Conservation (phyloP, 2,797 vertebrate species). For the Rhabdomys pumilio region DNA sequence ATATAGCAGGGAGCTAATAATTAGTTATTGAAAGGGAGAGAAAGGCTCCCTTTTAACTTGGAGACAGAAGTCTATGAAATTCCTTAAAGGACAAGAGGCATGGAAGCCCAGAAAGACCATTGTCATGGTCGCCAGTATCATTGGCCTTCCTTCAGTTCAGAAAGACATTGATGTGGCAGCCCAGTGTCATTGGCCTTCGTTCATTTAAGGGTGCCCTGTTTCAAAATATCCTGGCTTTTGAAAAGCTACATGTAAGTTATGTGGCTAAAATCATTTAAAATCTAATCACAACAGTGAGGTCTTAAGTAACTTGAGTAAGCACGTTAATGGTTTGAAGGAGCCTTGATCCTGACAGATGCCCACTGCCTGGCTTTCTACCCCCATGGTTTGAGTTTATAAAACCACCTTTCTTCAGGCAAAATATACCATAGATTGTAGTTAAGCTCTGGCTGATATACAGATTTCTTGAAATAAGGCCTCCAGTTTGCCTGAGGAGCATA, state of each 20-base stretch:
- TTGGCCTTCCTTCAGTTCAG: not conserved
- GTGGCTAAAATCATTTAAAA: slow-evolving; percentile 65
- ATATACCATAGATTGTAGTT: not conserved
- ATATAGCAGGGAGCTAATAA: slow-evolving; percentile 1
- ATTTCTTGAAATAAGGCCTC: slow-evolving; percentile 67
- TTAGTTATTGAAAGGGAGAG: slow-evolving; percentile 27
- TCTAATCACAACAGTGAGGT: not conserved
- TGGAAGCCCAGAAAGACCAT: not conserved
- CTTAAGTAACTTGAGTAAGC: slow-evolving; percentile 46
- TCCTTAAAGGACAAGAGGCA: slow-evolving; percentile 12
- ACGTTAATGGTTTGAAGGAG: slow-evolving; percentile 42
- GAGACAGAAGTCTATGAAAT: slow-evolving; percentile 58
- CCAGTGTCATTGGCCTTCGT: slow-evolving; percentile 34
- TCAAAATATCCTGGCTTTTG: slow-evolving; percentile 33
- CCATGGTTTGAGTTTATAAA: slow-evolving; percentile 62
- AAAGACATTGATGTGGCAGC: not conserved
- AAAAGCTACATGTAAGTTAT: not conserved
- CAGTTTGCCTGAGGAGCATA: slow-evolving; percentile 29
- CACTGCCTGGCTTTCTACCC: slow-evolving; percentile 23
- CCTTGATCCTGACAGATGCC: not conserved
- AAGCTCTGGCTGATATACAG: slow-evolving; percentile 12
- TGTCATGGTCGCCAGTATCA: not conserved
- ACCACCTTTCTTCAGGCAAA: slow-evolving; percentile 60
- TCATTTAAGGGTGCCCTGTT: slow-evolving; percentile 38
- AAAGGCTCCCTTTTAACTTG: not conserved